phyloP scores from a whole-genome alignment of 2,888 invertebrate genomes.

The Harmothoe impar region DNA sequence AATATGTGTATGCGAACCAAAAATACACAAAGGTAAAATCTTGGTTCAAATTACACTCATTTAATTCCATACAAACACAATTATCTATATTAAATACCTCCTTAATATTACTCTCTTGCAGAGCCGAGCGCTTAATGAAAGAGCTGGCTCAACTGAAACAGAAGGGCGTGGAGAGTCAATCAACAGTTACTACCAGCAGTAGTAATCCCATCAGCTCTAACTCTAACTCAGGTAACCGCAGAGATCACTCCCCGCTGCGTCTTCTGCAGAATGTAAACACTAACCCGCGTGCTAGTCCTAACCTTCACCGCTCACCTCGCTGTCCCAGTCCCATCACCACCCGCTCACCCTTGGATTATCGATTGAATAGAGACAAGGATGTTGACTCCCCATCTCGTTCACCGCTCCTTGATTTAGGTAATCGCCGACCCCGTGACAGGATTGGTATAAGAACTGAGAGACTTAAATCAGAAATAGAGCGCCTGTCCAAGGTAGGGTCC shows the following conservation, averaged over 20 bases:
- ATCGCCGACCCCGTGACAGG: not conserved
- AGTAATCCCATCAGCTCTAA: not conserved
- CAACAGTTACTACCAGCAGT: not conserved
- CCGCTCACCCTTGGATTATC: not conserved
- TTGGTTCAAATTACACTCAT: no score
- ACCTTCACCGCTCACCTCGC: not conserved
- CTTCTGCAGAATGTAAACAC: not conserved
- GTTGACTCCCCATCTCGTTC: not conserved
- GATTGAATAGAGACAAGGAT: not conserved
- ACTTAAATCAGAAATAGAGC: not conserved
- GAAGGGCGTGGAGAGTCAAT: not conserved
- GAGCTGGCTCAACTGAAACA: conserved; percentile 48
- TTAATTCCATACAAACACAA: no score
- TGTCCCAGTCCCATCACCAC: not conserved
- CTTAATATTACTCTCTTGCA: conserved; percentile 35
- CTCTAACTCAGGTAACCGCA: conserved; percentile 52
- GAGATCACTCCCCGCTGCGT: not conserved
- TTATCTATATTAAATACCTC: no score
- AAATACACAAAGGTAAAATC: not conserved
- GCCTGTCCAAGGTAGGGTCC: not conserved
- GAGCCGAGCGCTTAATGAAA: conserved; percentile 64
- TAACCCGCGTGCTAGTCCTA: conserved; percentile 40
- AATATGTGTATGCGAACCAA: not conserved
- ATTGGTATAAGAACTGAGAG: not conserved
- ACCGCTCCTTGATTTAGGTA: not conserved